Evolutionary conservation across 2,113 vertebrate genomes (phyloP).

Genomic region (Mirounga angustirostris): DNA sequence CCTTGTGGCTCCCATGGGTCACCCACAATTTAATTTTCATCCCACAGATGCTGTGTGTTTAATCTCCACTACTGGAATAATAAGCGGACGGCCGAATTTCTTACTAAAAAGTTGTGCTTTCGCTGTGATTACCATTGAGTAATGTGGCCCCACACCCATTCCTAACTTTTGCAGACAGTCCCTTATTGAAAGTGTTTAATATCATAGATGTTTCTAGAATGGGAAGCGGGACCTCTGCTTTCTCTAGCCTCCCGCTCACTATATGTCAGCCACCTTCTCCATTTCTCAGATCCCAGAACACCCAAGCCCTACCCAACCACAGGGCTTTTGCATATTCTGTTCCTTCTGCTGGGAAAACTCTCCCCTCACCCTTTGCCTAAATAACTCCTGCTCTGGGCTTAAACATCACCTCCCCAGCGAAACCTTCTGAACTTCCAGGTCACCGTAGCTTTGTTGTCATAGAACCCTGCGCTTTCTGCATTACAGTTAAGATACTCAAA

Average conservation of each 20-base stretch:
- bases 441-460: accelerated
- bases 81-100: background rate
- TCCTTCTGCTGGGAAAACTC: too few relatives aligned
- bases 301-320: too few relatives aligned
- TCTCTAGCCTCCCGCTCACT: background rate
- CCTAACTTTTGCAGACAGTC: background rate
- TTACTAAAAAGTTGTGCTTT: background rate
- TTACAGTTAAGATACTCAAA: accelerated
- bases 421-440: too few relatives aligned
- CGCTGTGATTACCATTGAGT: background rate
- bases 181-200: background rate
- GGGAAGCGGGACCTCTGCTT: background rate
- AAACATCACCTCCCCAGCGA: background rate
- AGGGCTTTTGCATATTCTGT: background rate
- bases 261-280: background rate
- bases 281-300: background rate
- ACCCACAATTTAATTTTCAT: slow-evolving; percentile 72
- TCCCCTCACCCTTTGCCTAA: background rate
- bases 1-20: slow-evolving; percentile 63
- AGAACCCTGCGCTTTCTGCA: accelerated
- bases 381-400: background rate
- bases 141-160: background rate
- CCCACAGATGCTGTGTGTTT: background rate
- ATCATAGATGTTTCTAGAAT: background rate
- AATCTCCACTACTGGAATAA: slow-evolving; percentile 24